Evolutionary conservation across 2,888 invertebrate genomes (phyloP).

Genomic region (Drosophila melanosoma): DNA sequence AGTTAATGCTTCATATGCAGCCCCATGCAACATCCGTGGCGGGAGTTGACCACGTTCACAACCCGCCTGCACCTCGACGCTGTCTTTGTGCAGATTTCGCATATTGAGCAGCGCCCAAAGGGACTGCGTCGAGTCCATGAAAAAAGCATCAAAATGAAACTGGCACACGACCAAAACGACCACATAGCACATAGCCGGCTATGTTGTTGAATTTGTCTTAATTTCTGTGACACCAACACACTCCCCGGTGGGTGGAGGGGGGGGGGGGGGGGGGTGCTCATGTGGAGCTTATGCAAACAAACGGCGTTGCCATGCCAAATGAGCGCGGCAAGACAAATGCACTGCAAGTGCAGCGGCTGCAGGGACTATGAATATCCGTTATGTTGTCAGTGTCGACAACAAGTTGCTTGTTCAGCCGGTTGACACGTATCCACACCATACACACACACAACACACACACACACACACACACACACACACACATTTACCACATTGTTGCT

Average conservation of each 20-base stretch:
- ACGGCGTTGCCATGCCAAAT: conserved; percentile 55
- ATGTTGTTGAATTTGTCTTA: conserved; percentile 44
- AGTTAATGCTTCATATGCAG: conserved; percentile 10
- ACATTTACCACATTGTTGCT: background rate
- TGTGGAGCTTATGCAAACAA: conserved; percentile 69
- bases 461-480: conserved; percentile 6
- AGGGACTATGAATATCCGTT: conserved; percentile 36
- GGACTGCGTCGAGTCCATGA: conserved; percentile 28
- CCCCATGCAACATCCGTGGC: background rate
- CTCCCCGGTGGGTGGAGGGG: too few relatives aligned
- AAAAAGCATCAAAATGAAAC: conserved; percentile 1
- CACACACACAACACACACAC: conserved; percentile 25
- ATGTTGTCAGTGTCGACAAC: conserved; percentile 46
- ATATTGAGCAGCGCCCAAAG: conserved; percentile 56
- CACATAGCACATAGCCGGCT: background rate
- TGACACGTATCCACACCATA: conserved; percentile 39
- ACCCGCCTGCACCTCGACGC: background rate
- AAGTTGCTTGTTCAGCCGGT: conserved; percentile 57
- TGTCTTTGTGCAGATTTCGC: conserved; percentile 30
- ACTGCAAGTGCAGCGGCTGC: conserved; percentile 45
- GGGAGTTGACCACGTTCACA: conserved; percentile 6
- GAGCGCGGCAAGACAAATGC: conserved; percentile 57
- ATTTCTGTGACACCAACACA: conserved; percentile 15
- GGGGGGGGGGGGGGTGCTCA: conserved; percentile 20
- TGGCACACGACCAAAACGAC: conserved; percentile 15